Evolutionary conservation across 2,888 invertebrate species (phyloP), one percentile per base, ranked within the genome.

Genomic region (Vanessa cardui): DNA sequence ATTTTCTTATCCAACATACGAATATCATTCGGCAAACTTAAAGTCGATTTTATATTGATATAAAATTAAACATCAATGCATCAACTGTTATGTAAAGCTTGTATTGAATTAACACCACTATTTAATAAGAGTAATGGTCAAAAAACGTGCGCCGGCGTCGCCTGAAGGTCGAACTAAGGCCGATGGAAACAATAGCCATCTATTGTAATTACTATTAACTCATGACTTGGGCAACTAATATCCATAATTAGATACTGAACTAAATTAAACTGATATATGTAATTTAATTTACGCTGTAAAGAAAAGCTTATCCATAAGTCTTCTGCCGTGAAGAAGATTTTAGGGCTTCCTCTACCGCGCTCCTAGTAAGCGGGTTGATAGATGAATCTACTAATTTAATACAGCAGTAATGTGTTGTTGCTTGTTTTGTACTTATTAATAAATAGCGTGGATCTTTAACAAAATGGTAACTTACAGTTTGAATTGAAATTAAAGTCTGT

Each of bases 191-290:
- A 92, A 92, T 90, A 82, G 89, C 82, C 88, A 91, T 91, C 92
- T 85, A 87, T 89, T 89, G 90, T 92, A 92, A 91, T 90, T 90
- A 90, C 87, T 89, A 87, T 87, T 88, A 73, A 87, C 85, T 87
- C 86, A 84, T 80, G 78, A 81, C 82, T 91, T 89, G 87, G 81
- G 89, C 88, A 89, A 90, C 81, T 77, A 85, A 88, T 87, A 84
- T 80, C 72, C 72, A 72, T 72, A 74, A 85, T 87, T 86, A 21
- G 16, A 12, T 52, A 46, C 61, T 67, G 16, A 71, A 72, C 74
- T 73, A 72, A 72, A 65, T 58, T 72, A 70, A 60, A 58, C 66
- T 75, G 73, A 74, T 69, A 69, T 72, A n/a, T 47, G 47, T 47
- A 47, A n/a, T n/a, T n/a, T 26, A 26, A 26, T 26, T 26, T 26